Evolutionary conservation across 2,888 invertebrate species (phyloP), one percentile per base, ranked within the genome.

Genomic region (Graphium colonna): DNA sequence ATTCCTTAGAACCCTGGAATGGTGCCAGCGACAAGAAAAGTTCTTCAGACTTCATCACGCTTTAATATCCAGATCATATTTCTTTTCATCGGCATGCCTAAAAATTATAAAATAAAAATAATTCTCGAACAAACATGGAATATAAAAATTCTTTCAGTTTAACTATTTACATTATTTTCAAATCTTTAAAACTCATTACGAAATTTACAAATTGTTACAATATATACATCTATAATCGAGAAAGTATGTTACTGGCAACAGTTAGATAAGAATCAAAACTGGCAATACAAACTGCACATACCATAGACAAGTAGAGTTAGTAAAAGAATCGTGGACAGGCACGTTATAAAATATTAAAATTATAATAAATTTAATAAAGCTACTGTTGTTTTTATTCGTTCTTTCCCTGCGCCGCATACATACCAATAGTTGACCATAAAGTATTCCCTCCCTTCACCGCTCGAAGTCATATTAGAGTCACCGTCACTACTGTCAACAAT

Each of bases 51-150:
- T 64, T 62, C 67, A 65, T 86, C 79, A 87, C 77, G 76, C 79
- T 67, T 85, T 88, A 54, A 73, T 73, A 63, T 86, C 79, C 68
- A 88, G 58, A 61, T 83, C 81, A 71, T 86, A 87, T 68, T 86
- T 87, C 77, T 88, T 89, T 71, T 83, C 80, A 46, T 79, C 76
- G 51, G 81, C 79, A 55, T 86, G 70, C 86, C 88, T 89, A 84
- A 73, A 84, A 84, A 33, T 16, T n/a, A 60, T 36, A 38, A 56
- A 56, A 62, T 56, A 56, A 58, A 57, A 60, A 58, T 67, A 59
- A 67, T 59, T 58, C 57, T 52, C 36, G 59, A 40, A 61, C n/a
- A 12, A 10, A 31, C 12, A 15, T 28, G n/a, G 9, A 36, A 33
- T 26, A n/a, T 18, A 15, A 21, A 31, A 31, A 31, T 31, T 9